Conservation (phyloP, 2,888 invertebrate species). For the Caenorhabditis sp. region DNA sequence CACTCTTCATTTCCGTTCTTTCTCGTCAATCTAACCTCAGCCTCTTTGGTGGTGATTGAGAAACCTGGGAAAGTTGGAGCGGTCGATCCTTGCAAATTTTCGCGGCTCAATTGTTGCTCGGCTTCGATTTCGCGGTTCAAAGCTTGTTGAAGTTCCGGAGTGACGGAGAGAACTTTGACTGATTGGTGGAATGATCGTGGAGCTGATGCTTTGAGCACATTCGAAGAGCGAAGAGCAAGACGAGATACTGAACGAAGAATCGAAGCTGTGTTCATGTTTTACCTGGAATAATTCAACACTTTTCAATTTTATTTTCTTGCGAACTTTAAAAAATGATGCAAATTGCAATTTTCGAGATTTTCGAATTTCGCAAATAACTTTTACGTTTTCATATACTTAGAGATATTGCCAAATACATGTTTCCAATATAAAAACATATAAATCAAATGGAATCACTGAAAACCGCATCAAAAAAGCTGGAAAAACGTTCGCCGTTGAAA, state of each 20-base stretch:
- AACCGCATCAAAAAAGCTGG: neutral
- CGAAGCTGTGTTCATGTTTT: conserved; percentile 28
- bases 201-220: conserved; percentile 9
- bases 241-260: conserved; percentile 29
- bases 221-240: conserved; percentile 28
- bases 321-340: conserved; percentile 9
- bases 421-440: neutral
- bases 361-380: neutral
- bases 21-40: conserved; percentile 82
- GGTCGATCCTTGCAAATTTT: conserved; percentile 60
- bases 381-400: too few species aligned
- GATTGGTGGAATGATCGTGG: conserved; percentile 27
- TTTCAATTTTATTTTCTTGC: too few species aligned
- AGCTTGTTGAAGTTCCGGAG: conserved; percentile 81
- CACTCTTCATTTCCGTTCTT: conserved; percentile 76
- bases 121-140: conserved; percentile 90
- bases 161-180: conserved; percentile 45
- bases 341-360: neutral
- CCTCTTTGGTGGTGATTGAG: conserved; percentile 80
- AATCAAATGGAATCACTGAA: neutral
- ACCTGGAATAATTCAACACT: neutral
- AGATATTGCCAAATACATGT: neutral
- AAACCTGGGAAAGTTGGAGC: conserved; percentile 84
- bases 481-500: neutral
- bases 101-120: conserved; percentile 76